Base-by-base conservation (phyloP, 2,888 invertebrate species). In the Phania funesta region DNA sequence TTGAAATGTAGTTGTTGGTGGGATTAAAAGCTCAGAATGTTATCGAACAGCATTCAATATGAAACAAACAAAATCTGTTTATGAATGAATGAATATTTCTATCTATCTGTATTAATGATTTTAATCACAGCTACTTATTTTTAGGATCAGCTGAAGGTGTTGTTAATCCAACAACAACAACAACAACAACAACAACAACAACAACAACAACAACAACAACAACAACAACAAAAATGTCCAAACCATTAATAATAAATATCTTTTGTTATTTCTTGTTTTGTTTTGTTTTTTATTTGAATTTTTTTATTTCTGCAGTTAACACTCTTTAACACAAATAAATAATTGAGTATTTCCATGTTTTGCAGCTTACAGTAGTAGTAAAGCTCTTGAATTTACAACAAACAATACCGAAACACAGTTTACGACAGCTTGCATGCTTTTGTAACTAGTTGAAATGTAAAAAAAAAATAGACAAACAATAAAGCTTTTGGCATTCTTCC, bases 401-500 rank as follows among this genome's bases (percentile, higher is more conserved):
- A 70, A n/a, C 3, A 54, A 44, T 35, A 13, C n/a, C 46, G 24
- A 29, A 46, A 52, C 20, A 20, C 18, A 29, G 38, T 20, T 76
- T 50, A 73, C 50, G 29, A 22, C 20, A 73, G 54, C 54, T 73
- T 81, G n/a, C n/a, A 54, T 73, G 67, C 46, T 71, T 65, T 80
- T n/a, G n/a, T n/a, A n/a, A n/a, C n/a, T n/a, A n/a, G n/a, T 64
- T 41, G 41, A 67, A 38, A 35, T 56, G 50, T 60, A 64, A 44
- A 32, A n/a, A n/a, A n/a, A n/a, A n/a, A n/a, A n/a, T n/a, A 52
- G 20, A 64, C 35, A 24, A 62, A 60, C 20, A 20, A 9, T 48
- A 75, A 60, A 82, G 81, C 81, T 82, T 78, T 82, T 74, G 20
- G 50, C 18, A 18, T 41, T 16, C 46, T 52, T 76, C 41, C 16